Evolutionary conservation across 1,140 invertebrate genomes (phyloP).

Genomic region (Sycophila sp.): DNA sequence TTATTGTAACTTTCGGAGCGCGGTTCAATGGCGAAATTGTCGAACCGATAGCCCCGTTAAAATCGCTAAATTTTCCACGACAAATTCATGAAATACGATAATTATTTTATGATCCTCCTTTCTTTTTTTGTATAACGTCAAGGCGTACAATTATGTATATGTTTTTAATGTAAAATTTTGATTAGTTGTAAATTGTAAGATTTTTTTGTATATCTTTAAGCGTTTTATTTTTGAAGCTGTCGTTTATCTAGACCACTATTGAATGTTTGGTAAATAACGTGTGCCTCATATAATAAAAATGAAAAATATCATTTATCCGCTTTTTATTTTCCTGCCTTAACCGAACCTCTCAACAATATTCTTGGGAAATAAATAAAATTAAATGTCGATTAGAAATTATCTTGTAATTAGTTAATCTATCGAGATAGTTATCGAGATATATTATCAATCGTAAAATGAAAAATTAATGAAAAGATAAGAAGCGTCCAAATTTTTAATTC

Average conservation of each 20-base stretch:
- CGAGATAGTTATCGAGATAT: no score
- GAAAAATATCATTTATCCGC: background rate
- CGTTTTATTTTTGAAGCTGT: slow-evolving; percentile 12
- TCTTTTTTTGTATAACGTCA: background rate
- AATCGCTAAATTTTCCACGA: background rate
- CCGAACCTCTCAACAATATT: background rate
- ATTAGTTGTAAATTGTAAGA: slow-evolving; percentile 9
- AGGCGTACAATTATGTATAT: slow-evolving; percentile 16
- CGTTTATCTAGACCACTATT: slow-evolving; percentile 1
- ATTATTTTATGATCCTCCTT: background rate
- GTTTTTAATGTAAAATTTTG: slow-evolving; percentile 21
- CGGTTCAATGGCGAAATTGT: background rate
- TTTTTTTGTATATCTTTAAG: slow-evolving; percentile 1
- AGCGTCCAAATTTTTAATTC: no score
- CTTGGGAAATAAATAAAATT: background rate
- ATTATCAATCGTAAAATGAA: no score
- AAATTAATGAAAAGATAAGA: no score
- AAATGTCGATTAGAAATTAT: background rate
- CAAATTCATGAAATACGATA: no score
- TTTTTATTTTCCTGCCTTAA: background rate
- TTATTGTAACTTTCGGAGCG: background rate
- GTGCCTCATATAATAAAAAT: background rate
- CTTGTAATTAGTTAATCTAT: no score
- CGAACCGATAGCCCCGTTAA: background rate
- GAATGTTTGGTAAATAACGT: background rate